Evolutionary conservation across 2,888 invertebrate genomes (phyloP).

Genomic region (Limnephilus auricula): DNA sequence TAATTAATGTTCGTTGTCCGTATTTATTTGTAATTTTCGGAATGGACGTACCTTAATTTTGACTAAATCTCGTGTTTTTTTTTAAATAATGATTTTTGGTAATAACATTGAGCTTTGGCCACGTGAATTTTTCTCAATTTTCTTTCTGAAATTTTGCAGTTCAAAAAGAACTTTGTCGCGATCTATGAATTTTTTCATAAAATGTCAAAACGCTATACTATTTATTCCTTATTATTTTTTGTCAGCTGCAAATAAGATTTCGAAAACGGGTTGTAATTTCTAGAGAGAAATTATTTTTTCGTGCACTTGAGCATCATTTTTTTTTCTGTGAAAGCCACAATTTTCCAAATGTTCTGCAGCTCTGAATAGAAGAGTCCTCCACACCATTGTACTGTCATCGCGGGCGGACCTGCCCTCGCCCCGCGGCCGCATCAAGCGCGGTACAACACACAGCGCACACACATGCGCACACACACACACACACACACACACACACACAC

Average conservation of each 20-base stretch:
- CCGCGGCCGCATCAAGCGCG: neutral
- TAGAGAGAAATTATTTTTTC: no score
- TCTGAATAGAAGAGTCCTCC: neutral
- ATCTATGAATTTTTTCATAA: no score
- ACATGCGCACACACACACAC: neutral
- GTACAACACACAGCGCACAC: neutral
- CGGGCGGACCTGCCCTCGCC: neutral
- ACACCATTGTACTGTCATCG: slow-evolving; percentile 29
- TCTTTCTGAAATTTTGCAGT: neutral
- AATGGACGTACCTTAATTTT: no score
- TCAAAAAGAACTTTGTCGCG: no score
- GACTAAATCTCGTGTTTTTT: no score
- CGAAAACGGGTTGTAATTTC: no score
- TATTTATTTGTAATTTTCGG: neutral
- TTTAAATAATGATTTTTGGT: neutral
- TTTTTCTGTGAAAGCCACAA: neutral
- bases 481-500: neutral
- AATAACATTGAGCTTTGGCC: no score
- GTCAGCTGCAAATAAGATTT: neutral
- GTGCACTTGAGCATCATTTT: neutral
- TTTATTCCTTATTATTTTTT: neutral
- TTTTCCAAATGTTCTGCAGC: neutral
- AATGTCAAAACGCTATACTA: no score
- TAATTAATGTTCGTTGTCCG: no score
- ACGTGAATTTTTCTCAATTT: neutral